A percentile compares a stretch with the other conserved stretches of the same genome.
Evolutionary conservation across 2,888 invertebrate genomes (phyloP).

Genomic region (Myathropa florea): DNA sequence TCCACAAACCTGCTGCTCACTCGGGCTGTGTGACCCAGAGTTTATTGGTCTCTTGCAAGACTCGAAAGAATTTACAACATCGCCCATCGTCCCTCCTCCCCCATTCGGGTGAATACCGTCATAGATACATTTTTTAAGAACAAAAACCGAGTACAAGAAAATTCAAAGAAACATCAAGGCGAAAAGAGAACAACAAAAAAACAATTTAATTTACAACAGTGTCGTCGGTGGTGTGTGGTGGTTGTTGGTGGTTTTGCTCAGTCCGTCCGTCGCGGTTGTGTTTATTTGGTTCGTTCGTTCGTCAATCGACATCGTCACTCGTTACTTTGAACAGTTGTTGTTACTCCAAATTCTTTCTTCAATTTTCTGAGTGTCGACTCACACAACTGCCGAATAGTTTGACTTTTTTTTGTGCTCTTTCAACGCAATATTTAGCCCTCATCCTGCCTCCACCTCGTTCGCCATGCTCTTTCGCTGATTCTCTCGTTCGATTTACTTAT

Average conservation of each 20-base stretch:
- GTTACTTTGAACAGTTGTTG: conserved; percentile 11
- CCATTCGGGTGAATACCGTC: not conserved
- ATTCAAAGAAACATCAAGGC: conserved; percentile 8
- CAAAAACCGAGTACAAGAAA: not conserved
- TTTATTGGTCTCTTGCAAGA: conserved; percentile 7
- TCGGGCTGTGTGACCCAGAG: conserved; percentile 3
- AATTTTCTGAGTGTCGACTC: not conserved
- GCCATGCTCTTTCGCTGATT: conserved; percentile 40
- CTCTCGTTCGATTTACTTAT: conserved; percentile 14
- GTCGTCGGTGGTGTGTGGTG: conserved; percentile 11
- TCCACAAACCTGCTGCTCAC: conserved; percentile 17
- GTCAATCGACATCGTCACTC: conserved; percentile 10
- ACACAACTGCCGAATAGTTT: not conserved
- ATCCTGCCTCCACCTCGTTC: conserved; percentile 26
- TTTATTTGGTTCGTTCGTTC: conserved; percentile 40
- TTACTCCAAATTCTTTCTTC: not conserved
- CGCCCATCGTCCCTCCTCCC: not conserved
- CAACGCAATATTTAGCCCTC: conserved; percentile 35
- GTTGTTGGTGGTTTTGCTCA: conserved; percentile 29
- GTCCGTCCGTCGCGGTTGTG: not conserved
- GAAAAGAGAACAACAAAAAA: not conserved
- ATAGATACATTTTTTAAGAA: not conserved
- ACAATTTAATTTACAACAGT: conserved; percentile 8
- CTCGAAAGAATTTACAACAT: not conserved
- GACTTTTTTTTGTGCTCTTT: conserved; percentile 20